These are phyloP conservation scores for Ostrea denselamellosa DNA, from an alignment of 1,140 invertebrate species.

Conservation along the genomic window DNA sequence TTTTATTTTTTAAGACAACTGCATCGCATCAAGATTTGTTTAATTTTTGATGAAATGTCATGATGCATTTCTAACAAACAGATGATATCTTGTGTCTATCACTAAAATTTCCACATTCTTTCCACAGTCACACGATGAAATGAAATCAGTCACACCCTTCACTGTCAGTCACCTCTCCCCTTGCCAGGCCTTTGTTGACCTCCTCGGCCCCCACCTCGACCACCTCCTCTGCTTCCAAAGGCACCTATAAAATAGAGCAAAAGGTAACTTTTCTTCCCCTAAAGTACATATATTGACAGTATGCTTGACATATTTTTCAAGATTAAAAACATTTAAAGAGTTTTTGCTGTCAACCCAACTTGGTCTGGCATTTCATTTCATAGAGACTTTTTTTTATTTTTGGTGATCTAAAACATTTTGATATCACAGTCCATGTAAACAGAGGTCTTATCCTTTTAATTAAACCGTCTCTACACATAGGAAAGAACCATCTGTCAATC, in stretches of 20 bases:
- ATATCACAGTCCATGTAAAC: not conserved
- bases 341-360: not conserved
- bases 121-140: not conserved
- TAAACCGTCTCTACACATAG: not conserved
- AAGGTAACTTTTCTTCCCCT: no score
- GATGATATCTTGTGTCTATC: not conserved
- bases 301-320: not conserved
- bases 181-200: conserved; percentile 47
- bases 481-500: not conserved
- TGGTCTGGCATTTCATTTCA: not conserved
- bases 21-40: no score
- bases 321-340: no score
- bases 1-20: no score
- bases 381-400: not conserved
- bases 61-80: not conserved
- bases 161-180: conserved; percentile 37
- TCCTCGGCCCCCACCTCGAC: conserved; percentile 54
- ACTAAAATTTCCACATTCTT: conserved; percentile 7
- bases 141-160: not conserved
- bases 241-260: conserved; percentile 54
- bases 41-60: no score
- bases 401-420: not conserved
- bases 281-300: not conserved
- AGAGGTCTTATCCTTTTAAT: not conserved
- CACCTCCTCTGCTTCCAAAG: conserved; percentile 60